Conservation (phyloP, 1,140 invertebrate genomes). For the Cecropterus lyciades region DNA sequence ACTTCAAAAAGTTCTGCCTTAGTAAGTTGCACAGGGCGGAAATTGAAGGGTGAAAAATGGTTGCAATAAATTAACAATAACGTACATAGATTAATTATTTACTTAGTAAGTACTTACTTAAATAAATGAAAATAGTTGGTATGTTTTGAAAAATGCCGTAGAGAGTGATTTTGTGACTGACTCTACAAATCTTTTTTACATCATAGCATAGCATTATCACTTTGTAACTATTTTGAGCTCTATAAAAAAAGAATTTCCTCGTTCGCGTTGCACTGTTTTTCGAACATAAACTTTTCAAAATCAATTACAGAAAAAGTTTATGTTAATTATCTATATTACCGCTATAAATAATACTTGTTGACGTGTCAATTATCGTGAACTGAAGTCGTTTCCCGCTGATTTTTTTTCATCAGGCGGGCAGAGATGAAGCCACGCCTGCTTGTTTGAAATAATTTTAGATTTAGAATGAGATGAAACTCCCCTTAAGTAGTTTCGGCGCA, state of each 20-base stretch:
- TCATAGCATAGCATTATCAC: too few species aligned
- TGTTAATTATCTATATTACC: constrained; percentile 63
- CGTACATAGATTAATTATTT: too few species aligned
- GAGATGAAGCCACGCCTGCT: constrained; percentile 63
- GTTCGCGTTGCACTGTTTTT: constrained; percentile 37
- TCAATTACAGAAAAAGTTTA: constrained; percentile 71
- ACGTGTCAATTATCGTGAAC: constrained; percentile 76
- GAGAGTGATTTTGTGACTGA: too few species aligned
- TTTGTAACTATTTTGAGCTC: background rate
- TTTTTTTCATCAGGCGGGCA: constrained; percentile 62
- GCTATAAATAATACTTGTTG: constrained; percentile 76
- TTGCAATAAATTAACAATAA: too few species aligned
- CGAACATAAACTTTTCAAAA: constrained; percentile 71
- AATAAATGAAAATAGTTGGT: too few species aligned
- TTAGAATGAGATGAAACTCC: constrained; percentile 51
- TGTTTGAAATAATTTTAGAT: constrained; percentile 49
- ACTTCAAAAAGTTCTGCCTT: too few species aligned
- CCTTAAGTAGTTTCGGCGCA: constrained; percentile 28
- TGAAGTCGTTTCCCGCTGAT: constrained; percentile 64
- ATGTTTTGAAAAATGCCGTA: too few species aligned
- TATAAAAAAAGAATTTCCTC: constrained; percentile 51
- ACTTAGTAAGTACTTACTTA: too few species aligned
- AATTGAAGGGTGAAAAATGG: too few species aligned
- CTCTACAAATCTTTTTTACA: too few species aligned
- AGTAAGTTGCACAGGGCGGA: too few species aligned